Evolutionary conservation across 2,888 invertebrate species (phyloP).

Genomic region (Lordiphosa fenestrarum): DNA sequence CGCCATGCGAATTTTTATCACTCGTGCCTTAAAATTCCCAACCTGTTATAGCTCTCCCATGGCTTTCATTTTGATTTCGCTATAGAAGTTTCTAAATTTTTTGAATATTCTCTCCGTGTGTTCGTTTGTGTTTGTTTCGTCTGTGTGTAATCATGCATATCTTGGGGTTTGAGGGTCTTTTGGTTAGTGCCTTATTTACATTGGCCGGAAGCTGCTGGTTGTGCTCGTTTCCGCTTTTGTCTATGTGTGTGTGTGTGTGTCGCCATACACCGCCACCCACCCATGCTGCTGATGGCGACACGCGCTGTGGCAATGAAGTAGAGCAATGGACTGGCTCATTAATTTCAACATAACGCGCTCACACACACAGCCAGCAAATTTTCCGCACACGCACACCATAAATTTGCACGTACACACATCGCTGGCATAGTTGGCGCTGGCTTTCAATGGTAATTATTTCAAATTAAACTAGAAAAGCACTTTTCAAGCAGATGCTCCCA

Average conservation of each 20-base stretch:
- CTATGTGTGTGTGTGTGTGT: conserved; percentile 1
- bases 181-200: conserved; percentile 42
- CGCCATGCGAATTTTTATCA: background rate
- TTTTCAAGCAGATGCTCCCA: conserved; percentile 39
- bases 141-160: conserved; percentile 42
- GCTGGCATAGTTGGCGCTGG: conserved; percentile 22
- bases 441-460: conserved; percentile 52
- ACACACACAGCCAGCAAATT: conserved; percentile 21
- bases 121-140: conserved; percentile 6
- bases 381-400: conserved; percentile 16
- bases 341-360: conserved; percentile 48
- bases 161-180: conserved; percentile 34
- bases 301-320: conserved; percentile 32
- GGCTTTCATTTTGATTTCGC: background rate
- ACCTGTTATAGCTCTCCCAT: no score
- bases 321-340: conserved; percentile 54
- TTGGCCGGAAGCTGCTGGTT: conserved; percentile 48
- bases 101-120: conserved; percentile 1
- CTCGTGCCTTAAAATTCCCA: background rate
- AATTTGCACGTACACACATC: conserved; percentile 10
- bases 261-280: conserved; percentile 1
- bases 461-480: conserved; percentile 46
- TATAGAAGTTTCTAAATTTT: conserved; percentile 9
- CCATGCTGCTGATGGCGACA: conserved; percentile 10
- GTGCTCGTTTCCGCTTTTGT: conserved; percentile 45